phyloP scores from a whole-genome alignment of 2,888 invertebrate genomes.

The Orthosia cruda region DNA sequence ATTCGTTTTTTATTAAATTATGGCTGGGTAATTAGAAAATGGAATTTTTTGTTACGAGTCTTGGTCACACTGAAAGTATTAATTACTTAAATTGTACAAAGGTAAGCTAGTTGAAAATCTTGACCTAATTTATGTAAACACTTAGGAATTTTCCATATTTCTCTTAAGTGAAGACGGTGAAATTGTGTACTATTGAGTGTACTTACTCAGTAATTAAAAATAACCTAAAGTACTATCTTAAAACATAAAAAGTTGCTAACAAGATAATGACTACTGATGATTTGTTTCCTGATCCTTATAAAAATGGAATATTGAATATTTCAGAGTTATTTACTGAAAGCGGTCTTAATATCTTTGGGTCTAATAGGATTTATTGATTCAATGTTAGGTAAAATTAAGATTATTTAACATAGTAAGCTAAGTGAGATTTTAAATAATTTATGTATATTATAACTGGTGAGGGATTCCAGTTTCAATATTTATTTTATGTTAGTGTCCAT shows the following conservation, averaged over 20 bases:
- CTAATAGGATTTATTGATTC: too few relatives aligned
- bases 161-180: neutral
- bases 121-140: constrained; percentile 23
- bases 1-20: neutral
- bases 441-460: neutral
- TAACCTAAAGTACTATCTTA: constrained; percentile 30
- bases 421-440: neutral
- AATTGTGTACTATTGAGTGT: neutral
- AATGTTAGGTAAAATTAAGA: too few relatives aligned
- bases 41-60: neutral
- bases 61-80: constrained; percentile 33
- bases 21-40: constrained; percentile 1
- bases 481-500: neutral
- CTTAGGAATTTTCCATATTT: neutral
- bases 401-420: neutral
- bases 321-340: neutral
- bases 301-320: neutral
- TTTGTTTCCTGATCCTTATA: neutral
- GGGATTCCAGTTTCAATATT: neutral
- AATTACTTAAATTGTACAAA: neutral
- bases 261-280: too few relatives aligned
- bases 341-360: neutral
- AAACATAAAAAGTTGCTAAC: neutral
- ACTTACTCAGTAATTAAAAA: constrained; percentile 29
- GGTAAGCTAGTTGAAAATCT: constrained; percentile 27